Conservation (phyloP, 2,113 vertebrate species). For the Aplodontia rufa region DNA sequence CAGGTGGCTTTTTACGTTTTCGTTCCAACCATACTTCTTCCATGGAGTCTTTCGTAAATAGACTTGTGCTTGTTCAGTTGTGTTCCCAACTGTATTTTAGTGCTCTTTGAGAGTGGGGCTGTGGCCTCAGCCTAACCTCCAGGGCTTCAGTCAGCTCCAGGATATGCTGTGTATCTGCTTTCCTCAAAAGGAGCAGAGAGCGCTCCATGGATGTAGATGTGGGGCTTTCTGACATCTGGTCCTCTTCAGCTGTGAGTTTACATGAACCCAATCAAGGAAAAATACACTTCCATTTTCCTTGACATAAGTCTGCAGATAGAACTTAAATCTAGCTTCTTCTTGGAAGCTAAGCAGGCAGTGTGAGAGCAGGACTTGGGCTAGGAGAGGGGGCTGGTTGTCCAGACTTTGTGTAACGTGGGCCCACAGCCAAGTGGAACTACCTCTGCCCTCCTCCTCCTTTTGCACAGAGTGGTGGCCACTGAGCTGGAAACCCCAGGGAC, state of each 20-base stretch:
- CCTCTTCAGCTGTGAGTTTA: background rate
- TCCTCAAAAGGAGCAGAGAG: background rate
- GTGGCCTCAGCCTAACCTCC: background rate
- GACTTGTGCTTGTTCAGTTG: background rate
- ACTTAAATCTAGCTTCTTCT: background rate
- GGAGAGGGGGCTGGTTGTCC: background rate
- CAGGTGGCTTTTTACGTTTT: background rate
- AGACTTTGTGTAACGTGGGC: background rate
- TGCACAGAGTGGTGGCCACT: background rate
- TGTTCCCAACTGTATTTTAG: background rate
- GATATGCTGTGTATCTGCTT: background rate
- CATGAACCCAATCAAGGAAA: background rate
- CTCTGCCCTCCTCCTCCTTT: background rate
- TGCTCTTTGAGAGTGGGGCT: background rate
- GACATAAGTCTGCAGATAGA: background rate
- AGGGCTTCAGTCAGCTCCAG: background rate
- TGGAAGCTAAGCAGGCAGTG: background rate
- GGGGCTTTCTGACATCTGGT: background rate
- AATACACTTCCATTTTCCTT: background rate
- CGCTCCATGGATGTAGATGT: background rate
- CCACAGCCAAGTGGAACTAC: background rate
- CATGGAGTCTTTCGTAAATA: background rate
- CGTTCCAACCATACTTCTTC: background rate
- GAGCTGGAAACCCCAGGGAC: background rate
- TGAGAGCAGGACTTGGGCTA: background rate